phyloP scores from a whole-genome alignment of 2,113 vertebrate species.

The Anguilla rostrata region DNA sequence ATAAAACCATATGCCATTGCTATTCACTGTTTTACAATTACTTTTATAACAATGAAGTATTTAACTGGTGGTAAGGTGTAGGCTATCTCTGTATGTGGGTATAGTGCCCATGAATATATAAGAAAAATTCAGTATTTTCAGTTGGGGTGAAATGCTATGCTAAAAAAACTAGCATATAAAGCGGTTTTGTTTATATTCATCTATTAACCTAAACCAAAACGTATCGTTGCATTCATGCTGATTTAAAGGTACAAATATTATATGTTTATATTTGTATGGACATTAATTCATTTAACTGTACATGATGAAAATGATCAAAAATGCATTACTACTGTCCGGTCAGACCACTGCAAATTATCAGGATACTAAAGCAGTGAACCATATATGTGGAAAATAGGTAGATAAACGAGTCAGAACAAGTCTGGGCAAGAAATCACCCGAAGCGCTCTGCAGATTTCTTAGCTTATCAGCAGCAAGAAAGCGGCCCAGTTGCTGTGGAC shows the following conservation, averaged over 20 bases:
- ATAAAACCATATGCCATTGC: too few species aligned
- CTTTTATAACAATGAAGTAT: neutral
- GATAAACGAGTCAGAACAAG: neutral
- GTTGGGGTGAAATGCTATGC: too few species aligned
- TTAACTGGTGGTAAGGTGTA: too few species aligned
- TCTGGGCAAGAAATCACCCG: conserved; percentile 13
- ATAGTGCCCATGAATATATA: too few species aligned
- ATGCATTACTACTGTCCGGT: neutral
- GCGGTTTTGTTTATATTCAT: too few species aligned
- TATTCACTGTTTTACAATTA: neutral
- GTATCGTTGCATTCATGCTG: too few species aligned
- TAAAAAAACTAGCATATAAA: too few species aligned
- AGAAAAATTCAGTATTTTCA: too few species aligned
- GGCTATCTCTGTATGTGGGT: too few species aligned
- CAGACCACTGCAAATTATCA: neutral
- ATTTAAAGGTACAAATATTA: too few species aligned
- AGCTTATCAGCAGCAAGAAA: conserved; percentile 24
- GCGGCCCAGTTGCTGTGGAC: conserved; percentile 1
- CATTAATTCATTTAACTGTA: neutral
- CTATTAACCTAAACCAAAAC: neutral
- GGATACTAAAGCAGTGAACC: neutral
- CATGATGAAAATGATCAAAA: neutral
- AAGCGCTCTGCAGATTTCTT: neutral
- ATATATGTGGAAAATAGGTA: neutral
- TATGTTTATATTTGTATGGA: too few species aligned